Conservation (phyloP, 2,797 vertebrate species). For the Florisuga fusca region DNA sequence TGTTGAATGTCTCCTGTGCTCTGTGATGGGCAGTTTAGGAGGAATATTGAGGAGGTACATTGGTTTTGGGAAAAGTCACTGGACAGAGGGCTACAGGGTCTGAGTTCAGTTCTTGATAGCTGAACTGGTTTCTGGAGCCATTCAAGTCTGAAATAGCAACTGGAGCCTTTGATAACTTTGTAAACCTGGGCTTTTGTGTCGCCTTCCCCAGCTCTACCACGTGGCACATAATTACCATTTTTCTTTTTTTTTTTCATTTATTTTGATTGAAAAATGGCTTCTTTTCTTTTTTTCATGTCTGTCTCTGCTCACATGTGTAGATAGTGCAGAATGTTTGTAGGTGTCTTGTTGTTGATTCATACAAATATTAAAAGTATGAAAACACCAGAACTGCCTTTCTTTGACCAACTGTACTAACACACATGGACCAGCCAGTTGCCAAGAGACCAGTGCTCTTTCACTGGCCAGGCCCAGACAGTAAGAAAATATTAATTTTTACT, state of each 20-base stretch:
- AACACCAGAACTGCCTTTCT: not conserved
- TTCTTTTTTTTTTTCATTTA: not conserved
- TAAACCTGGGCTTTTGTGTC: not conserved
- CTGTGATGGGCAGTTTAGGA: not conserved
- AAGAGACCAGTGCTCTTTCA: not conserved
- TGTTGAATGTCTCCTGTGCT: not conserved
- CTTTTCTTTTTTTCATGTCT: not conserved
- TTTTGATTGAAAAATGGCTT: not conserved
- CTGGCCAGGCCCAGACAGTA: not conserved
- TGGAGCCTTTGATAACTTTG: not conserved
- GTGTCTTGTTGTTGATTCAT: not conserved
- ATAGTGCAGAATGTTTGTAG: not conserved
- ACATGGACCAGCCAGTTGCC: not conserved
- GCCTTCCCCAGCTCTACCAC: not conserved
- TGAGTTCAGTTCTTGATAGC: not conserved
- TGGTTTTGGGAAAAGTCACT: not conserved
- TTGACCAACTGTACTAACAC: not conserved
- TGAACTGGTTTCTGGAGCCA: not conserved
- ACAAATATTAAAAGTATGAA: not conserved
- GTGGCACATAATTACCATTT: not conserved
- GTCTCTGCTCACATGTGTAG: not conserved
- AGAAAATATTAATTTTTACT: not conserved
- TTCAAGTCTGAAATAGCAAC: not conserved
- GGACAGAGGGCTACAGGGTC: not conserved
- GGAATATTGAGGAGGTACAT: not conserved